Percentiles rank a stretch among this genome's conserved stretches.
Conservation (phyloP, 2,888 invertebrate species). For the Andrena camellia region DNA sequence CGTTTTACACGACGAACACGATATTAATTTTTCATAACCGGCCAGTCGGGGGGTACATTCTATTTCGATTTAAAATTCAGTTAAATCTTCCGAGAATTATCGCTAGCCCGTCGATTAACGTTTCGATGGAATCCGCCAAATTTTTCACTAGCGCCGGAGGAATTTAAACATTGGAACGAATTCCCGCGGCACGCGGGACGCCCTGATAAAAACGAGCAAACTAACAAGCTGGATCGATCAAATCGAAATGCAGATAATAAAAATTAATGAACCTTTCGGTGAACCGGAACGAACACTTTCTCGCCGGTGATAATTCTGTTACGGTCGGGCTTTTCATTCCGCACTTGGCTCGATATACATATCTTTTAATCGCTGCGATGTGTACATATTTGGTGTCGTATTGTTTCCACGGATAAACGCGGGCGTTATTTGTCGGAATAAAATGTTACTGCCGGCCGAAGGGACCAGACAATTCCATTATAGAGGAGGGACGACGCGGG, state of each 20-base stretch:
- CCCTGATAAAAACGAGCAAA: neutral
- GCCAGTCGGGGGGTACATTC: too few relatives aligned
- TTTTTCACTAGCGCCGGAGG: neutral
- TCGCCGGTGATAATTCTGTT: neutral
- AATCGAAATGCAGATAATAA: slow-evolving; percentile 1
- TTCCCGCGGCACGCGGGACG: neutral
- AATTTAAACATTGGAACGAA: neutral
- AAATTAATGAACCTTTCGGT: neutral
- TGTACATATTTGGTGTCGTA: slow-evolving; percentile 26
- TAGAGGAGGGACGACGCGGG: neutral
- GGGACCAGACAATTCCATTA: slow-evolving; percentile 47
- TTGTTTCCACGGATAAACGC: slow-evolving; percentile 25
- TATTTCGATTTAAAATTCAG: neutral
- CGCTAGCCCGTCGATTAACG: neutral
- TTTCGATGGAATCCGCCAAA: neutral
- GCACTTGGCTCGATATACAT: neutral
- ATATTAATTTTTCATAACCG: slow-evolving; percentile 16
- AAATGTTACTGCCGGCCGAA: slow-evolving; percentile 30
- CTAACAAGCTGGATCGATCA: slow-evolving; percentile 4
- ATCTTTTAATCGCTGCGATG: slow-evolving; percentile 40
- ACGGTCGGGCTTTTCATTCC: neutral
- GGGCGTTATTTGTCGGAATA: slow-evolving; percentile 42
- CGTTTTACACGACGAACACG: slow-evolving; percentile 9
- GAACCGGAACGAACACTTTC: neutral
- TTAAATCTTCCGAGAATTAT: neutral